Evolutionary conservation across 2,888 invertebrate genomes (phyloP).

Genomic region (Limnephilus marmoratus): DNA sequence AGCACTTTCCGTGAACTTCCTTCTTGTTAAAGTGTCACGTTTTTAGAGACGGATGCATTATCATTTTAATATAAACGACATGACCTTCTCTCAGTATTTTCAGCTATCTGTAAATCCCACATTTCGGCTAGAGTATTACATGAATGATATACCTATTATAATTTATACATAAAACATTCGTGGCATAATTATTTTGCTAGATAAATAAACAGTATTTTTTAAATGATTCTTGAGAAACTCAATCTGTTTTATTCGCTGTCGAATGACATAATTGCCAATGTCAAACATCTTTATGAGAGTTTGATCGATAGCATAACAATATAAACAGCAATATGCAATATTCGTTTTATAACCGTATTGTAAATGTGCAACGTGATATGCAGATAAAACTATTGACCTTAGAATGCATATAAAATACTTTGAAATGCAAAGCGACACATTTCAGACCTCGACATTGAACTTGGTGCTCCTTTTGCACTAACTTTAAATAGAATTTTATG

Average conservation of each 20-base stretch:
- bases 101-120: neutral
- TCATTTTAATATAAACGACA: neutral
- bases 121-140: neutral
- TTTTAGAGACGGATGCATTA: neutral
- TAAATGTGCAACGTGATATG: conserved; percentile 12
- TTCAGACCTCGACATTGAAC: conserved; percentile 30
- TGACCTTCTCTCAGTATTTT: neutral
- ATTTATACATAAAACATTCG: neutral
- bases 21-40: neutral
- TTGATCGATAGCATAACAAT: neutral
- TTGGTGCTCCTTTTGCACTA: conserved; percentile 16
- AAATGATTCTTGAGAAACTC: neutral
- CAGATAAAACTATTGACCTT: conserved; percentile 35
- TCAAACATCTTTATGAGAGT: neutral
- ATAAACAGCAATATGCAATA: neutral
- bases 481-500: neutral
- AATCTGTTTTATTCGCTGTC: neutral
- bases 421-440: conserved; percentile 3
- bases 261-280: neutral
- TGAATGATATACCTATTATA: neutral
- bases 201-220: neutral
- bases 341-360: neutral
- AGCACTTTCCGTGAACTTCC: neutral
- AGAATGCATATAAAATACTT: neutral
- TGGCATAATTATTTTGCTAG: neutral